phyloP scores from a whole-genome alignment of 2,888 invertebrate species.

The Agriopis marginaria region DNA sequence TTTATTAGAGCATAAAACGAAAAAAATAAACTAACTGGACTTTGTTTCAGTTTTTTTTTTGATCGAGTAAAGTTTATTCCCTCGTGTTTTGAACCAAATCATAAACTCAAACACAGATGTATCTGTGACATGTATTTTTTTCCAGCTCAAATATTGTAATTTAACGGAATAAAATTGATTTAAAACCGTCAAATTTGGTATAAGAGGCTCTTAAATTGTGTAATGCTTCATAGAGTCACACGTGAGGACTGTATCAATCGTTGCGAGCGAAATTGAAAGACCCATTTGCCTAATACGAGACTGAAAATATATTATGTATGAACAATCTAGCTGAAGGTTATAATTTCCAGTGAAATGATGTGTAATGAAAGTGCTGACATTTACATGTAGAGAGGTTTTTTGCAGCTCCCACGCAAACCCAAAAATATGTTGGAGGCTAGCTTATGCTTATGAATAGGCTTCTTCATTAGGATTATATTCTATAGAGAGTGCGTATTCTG shows the following conservation, averaged over 20 bases:
- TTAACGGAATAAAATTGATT: no score
- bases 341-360: slow-evolving; percentile 13
- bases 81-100: no score
- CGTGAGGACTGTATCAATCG: neutral
- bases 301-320: slow-evolving; percentile 6
- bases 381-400: slow-evolving; percentile 7
- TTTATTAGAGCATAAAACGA: no score
- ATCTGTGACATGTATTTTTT: no score
- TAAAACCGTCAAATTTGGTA: no score
- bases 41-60: no score
- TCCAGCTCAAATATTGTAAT: no score
- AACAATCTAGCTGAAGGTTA: slow-evolving; percentile 18
- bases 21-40: no score
- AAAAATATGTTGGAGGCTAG: neutral
- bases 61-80: no score
- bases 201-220: no score
- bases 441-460: slow-evolving; percentile 1
- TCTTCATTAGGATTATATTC: neutral
- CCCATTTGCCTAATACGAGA: neutral
- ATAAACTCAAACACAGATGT: no score
- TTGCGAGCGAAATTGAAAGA: neutral
- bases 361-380: slow-evolving; percentile 15
- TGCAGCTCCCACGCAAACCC: slow-evolving; percentile 3
- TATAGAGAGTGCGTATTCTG: neutral
- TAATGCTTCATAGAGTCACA: neutral